Evolutionary conservation across 64 coral and sea anemone species (phyloP), one percentile per base, ranked within the genome.

Genomic region (Platygyra sinensis): DNA sequence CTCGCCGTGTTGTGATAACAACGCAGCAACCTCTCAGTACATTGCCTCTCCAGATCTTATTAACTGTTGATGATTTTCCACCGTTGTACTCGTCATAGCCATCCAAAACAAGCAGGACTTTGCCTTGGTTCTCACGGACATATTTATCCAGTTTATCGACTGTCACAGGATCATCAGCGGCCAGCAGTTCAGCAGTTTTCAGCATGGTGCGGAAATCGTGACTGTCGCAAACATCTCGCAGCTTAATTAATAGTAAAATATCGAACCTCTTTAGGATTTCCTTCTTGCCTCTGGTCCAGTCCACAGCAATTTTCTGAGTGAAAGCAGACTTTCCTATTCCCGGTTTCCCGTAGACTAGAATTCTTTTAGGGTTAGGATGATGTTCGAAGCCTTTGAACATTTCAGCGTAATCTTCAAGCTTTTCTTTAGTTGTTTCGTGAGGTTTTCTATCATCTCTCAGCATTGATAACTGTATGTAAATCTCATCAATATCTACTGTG

Each of bases 21-120:
- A 86, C 52, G 55, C 73, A 7, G 57, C 89, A 86, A 6, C 42
- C 64, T 61, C 25, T 51, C 57, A 91, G 36, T 16, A 8, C 9
- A 52, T 0, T 19, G 51, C 89, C 59, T n/a, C 30, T 18, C 57
- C 74, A 63, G 17, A 92, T 60, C 19, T 78, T 18, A 72, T 76
- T 20, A 72, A 92, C 39, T 54, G 82, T 52, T n/a, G 51, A 76
- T 15, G 29, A 16, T 67, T 69, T 30, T 65, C 10, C 28, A 12
- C 52, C 55, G 9, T 72, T 25, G 72, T 91, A 91, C 52, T 91
- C 89, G 60, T 91, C 89, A 36, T 59, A 78, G 59, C 90, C 90
- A 78, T 86, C 90, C 25, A 92, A 65, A 31, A 79, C 38, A 19
- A 92, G 51, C 73, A 92, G 25, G 17, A 92, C 90, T 24, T 79